Conservation (phyloP, 2,113 vertebrate genomes). For the Mesoclemmys tuberculata region DNA sequence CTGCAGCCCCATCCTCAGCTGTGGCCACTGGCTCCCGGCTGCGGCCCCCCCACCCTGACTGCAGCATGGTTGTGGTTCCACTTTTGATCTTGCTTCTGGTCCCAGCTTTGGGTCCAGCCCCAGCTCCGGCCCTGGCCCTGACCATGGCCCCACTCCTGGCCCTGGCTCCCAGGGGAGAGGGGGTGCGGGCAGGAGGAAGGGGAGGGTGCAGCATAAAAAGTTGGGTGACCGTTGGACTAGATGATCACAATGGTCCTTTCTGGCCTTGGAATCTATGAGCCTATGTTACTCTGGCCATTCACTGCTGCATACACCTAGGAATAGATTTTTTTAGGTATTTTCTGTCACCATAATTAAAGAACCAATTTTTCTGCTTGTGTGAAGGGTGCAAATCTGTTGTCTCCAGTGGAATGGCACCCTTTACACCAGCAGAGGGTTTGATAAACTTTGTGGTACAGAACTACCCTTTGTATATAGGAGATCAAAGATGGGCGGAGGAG, state of each 20-base stretch:
- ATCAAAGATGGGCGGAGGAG: accelerated
- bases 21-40: too few species aligned
- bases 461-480: neutral
- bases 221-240: neutral
- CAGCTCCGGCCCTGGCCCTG: too few species aligned
- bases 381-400: neutral
- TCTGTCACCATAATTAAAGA: neutral
- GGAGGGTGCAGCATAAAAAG: too few species aligned
- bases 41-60: too few species aligned
- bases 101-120: too few species aligned
- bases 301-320: neutral
- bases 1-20: too few species aligned
- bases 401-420: neutral
- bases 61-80: too few species aligned
- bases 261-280: neutral
- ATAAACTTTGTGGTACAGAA: neutral
- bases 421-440: neutral
- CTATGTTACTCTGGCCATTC: neutral
- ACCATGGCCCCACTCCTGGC: too few species aligned
- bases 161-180: too few species aligned
- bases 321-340: neutral
- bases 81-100: too few species aligned
- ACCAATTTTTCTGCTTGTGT: neutral
- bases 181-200: too few species aligned
- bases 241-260: neutral